phyloP scores from a whole-genome alignment of 2,888 invertebrate species.

The Hipparchia semele region DNA sequence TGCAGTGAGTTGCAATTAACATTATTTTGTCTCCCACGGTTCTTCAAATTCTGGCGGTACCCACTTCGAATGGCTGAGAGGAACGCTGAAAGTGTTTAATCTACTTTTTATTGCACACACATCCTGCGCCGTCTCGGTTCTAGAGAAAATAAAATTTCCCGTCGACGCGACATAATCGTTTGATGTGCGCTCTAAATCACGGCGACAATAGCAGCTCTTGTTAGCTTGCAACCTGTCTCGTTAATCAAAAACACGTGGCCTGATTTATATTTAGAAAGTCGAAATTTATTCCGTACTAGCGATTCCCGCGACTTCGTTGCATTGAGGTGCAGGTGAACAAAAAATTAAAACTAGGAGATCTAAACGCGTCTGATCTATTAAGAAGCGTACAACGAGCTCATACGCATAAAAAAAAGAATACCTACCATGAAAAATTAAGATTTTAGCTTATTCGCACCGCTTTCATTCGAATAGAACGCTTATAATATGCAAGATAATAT shows the following conservation, averaged over 20 bases:
- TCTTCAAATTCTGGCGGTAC: slow-evolving; percentile 50
- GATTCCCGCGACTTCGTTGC: too few relatives aligned
- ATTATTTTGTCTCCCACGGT: slow-evolving; percentile 35
- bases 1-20: too few relatives aligned
- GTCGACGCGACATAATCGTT: slow-evolving; percentile 44
- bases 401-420: too few relatives aligned
- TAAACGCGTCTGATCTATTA: too few relatives aligned
- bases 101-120: slow-evolving; percentile 67
- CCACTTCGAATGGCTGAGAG: slow-evolving; percentile 40
- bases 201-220: slow-evolving; percentile 44
- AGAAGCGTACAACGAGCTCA: too few relatives aligned
- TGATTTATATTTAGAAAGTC: slow-evolving; percentile 25
- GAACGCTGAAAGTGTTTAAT: slow-evolving; percentile 68
- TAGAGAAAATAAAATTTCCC: slow-evolving; percentile 50
- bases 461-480: too few relatives aligned
- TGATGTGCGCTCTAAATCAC: slow-evolving; percentile 57
- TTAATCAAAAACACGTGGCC: slow-evolving; percentile 44
- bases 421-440: too few relatives aligned
- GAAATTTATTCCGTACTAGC: background rate
- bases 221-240: slow-evolving; percentile 43
- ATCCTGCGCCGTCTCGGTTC: slow-evolving; percentile 59
- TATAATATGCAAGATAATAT: too few relatives aligned
- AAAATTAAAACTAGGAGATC: too few relatives aligned
- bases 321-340: too few relatives aligned
- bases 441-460: too few relatives aligned